A percentile compares a stretch with the other conserved stretches of the same genome.
Evolutionary conservation across 2,888 invertebrate genomes (phyloP).

Genomic region (Drosophila rubida): DNA sequence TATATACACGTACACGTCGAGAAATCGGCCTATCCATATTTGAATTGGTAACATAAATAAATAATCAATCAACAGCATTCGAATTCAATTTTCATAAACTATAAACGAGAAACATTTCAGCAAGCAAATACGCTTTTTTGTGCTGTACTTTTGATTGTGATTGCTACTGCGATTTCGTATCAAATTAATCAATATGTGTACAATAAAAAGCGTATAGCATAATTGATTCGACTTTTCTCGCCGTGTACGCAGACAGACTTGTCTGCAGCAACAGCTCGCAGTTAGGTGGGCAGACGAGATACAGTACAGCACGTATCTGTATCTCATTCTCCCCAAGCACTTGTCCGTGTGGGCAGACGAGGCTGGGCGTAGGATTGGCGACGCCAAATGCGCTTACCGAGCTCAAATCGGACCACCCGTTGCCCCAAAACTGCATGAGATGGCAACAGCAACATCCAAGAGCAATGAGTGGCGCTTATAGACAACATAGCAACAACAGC

Average conservation of each 20-base stretch:
- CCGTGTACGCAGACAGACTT: conserved; percentile 1
- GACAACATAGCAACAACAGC: conserved; percentile 11
- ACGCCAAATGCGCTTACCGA: conserved; percentile 62
- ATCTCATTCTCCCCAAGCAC: conserved; percentile 51
- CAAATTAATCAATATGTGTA: no score
- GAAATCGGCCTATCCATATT: background rate
- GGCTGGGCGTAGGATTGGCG: conserved; percentile 66
- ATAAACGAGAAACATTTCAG: no score
- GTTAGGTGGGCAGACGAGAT: conserved; percentile 64
- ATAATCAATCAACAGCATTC: no score
- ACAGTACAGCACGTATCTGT: conserved; percentile 40
- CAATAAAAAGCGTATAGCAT: no score
- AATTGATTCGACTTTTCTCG: background rate
- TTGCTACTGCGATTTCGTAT: no score
- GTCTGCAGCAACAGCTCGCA: conserved; percentile 19
- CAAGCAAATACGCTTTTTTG: no score
- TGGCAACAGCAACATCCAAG: conserved; percentile 27
- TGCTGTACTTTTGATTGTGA: no score
- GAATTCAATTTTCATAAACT: no score
- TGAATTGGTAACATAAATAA: no score
- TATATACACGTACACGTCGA: conserved; percentile 20
- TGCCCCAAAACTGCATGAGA: conserved; percentile 63
- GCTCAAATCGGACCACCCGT: conserved; percentile 68
- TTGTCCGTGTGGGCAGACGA: conserved; percentile 68
- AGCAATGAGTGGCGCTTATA: conserved; percentile 59